phyloP scores from a whole-genome alignment of 2,113 vertebrate species.

The Neofelis nebulosa region DNA sequence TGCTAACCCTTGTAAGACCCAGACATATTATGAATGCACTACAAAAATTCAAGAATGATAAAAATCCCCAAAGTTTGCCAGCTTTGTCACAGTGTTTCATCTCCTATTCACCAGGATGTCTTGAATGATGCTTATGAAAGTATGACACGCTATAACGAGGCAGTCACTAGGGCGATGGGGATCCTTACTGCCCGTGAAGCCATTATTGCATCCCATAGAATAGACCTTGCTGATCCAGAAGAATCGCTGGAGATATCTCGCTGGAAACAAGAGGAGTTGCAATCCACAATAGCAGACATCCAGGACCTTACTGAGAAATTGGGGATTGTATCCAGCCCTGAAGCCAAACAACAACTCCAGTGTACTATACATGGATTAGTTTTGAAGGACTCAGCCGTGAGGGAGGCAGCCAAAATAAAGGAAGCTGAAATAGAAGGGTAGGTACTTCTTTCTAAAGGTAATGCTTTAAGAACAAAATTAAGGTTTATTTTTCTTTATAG shows the following conservation, averaged over 20 bases:
- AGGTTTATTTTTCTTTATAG: neutral
- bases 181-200: slow-evolving; percentile 83
- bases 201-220: slow-evolving; percentile 65
- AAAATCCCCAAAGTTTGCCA: neutral
- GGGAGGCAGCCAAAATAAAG: slow-evolving; percentile 79
- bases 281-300: slow-evolving; percentile 81
- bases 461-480: neutral
- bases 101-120: slow-evolving; percentile 81
- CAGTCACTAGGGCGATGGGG: slow-evolving; percentile 73
- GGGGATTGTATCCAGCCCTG: slow-evolving; percentile 77
- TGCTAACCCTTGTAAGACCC: neutral
- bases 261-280: slow-evolving; percentile 84
- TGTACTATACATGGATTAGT: slow-evolving; percentile 83
- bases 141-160: slow-evolving; percentile 80
- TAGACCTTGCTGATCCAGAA: slow-evolving; percentile 70
- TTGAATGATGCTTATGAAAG: slow-evolving; percentile 82
- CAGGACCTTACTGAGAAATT: slow-evolving; percentile 81
- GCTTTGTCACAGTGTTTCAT: neutral
- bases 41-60: neutral
- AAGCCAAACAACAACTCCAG: slow-evolving; percentile 82
- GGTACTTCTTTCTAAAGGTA: neutral
- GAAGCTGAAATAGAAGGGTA: slow-evolving; percentile 78
- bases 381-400: slow-evolving; percentile 83
- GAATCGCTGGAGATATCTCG: slow-evolving; percentile 68
- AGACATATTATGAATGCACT: neutral